Evolutionary conservation across 35 echinoderm and acorn worm species (phyloP).

Genomic region (Ophioderma brevispina): DNA sequence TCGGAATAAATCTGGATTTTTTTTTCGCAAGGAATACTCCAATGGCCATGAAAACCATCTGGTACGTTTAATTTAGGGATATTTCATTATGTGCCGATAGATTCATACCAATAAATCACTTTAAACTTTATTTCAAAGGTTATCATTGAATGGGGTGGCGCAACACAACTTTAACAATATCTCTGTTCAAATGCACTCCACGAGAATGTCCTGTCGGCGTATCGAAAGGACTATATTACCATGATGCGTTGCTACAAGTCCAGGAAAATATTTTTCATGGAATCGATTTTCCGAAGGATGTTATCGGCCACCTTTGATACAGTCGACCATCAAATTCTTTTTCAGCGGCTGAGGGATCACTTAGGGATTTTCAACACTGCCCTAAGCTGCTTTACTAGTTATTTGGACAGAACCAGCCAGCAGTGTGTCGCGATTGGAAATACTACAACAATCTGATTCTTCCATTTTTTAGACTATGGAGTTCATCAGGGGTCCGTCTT

Average conservation of each 20-base stretch:
- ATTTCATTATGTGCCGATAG: no score
- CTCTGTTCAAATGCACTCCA: slow-evolving; percentile 3
- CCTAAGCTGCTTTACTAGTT: slow-evolving; percentile 60
- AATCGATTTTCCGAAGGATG: slow-evolving; percentile 38
- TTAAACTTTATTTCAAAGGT: slow-evolving; percentile 44
- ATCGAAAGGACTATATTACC: slow-evolving; percentile 34
- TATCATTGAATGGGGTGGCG: slow-evolving; percentile 28
- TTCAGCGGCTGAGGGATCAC: slow-evolving; percentile 31
- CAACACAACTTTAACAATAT: slow-evolving; percentile 26
- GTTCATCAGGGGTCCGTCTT: slow-evolving; percentile 70
- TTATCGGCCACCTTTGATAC: slow-evolving; percentile 69
- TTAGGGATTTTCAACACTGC: slow-evolving; percentile 49
- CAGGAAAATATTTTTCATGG: slow-evolving; percentile 48
- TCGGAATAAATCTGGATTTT: no score
- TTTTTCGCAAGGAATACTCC: no score
- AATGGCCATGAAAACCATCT: no score
- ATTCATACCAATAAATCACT: no score
- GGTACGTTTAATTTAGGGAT: no score
- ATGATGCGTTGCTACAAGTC: slow-evolving; percentile 34
- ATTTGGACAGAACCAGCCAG: slow-evolving; percentile 17
- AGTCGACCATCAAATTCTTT: slow-evolving; percentile 42
- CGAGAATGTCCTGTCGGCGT: slow-evolving; percentile 6
- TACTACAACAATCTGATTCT: background rate
- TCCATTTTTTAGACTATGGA: slow-evolving; percentile 5
- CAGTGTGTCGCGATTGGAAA: slow-evolving; percentile 5